Conservation (phyloP, 2,888 invertebrate species). For the Ecdyonurus torrentis region DNA sequence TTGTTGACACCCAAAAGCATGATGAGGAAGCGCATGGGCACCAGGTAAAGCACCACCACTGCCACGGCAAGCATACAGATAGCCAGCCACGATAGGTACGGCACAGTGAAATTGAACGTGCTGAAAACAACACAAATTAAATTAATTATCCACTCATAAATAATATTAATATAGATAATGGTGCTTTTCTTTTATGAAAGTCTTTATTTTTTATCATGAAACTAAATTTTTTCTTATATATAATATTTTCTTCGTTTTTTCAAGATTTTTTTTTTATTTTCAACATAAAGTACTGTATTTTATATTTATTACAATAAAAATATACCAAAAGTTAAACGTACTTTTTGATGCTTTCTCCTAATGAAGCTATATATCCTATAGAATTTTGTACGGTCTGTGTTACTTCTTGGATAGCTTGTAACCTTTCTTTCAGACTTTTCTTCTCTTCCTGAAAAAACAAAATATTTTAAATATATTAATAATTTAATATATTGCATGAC, state of each 20-base stretch:
- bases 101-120: conserved; percentile 92
- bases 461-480: not conserved
- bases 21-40: conserved; percentile 77
- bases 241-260: too few relatives aligned
- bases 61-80: conserved; percentile 57
- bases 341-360: conserved; percentile 91
- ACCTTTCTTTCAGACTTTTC: conserved; percentile 80
- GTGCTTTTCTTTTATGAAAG: not conserved
- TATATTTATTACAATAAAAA: too few relatives aligned
- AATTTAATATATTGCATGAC: too few relatives aligned
- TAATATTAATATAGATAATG: too few relatives aligned
- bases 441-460: conserved; percentile 64
- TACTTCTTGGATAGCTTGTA: conserved; percentile 94
- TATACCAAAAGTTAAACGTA: conserved; percentile 32
- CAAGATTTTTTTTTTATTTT: too few relatives aligned
- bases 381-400: conserved; percentile 93
- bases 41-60: conserved; percentile 63
- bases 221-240: too few relatives aligned
- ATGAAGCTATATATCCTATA: conserved; percentile 83
- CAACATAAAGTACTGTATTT: too few relatives aligned
- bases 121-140: too few relatives aligned
- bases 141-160: too few relatives aligned
- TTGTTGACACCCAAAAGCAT: conserved; percentile 93
- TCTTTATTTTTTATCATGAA: too few relatives aligned
- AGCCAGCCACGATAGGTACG: conserved; percentile 87